These are phyloP conservation scores for Sphecodes monilicornis DNA, from an alignment of 2,888 invertebrate species.

Conservation along the genomic window DNA sequence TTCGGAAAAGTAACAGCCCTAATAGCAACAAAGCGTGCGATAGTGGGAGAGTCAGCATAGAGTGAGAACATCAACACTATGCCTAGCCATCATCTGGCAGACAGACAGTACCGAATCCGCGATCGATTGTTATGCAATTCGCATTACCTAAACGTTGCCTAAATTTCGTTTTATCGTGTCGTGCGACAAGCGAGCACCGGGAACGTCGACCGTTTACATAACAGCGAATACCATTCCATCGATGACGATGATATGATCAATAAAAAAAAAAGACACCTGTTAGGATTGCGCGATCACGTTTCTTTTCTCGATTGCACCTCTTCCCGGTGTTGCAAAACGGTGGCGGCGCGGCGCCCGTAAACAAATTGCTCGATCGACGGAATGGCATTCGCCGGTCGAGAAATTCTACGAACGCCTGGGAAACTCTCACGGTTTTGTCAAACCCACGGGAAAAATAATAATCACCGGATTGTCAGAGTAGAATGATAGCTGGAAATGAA, in stretches of 20 bases:
- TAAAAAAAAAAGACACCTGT: not conserved
- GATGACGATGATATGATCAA: not conserved
- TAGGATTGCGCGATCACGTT: not conserved
- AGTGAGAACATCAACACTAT: no score
- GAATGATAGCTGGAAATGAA: not conserved
- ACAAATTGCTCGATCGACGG: constrained; percentile 35
- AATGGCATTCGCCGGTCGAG: not conserved
- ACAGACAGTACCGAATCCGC: no score
- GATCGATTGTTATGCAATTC: constrained; percentile 23
- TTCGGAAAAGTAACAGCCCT: no score
- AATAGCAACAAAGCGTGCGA: no score
- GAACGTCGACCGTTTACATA: constrained; percentile 29
- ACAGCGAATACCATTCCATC: constrained; percentile 16
- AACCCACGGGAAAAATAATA: not conserved
- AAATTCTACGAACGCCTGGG: not conserved
- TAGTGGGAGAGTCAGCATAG: no score
- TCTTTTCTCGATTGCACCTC: constrained; percentile 1
- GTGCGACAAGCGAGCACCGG: constrained; percentile 14
- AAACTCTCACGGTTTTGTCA: constrained; percentile 17
- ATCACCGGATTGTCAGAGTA: not conserved
- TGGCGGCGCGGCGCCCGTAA: constrained; percentile 20
- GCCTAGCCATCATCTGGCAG: no score
- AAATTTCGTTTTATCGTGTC: constrained; percentile 24
- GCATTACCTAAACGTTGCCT: constrained; percentile 14
- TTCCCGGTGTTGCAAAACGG: constrained; percentile 20